Evolutionary conservation across 1,140 invertebrate genomes (phyloP), one percentile per base, ranked within the genome.

Genomic region (Sitodiplosis mosellana): DNA sequence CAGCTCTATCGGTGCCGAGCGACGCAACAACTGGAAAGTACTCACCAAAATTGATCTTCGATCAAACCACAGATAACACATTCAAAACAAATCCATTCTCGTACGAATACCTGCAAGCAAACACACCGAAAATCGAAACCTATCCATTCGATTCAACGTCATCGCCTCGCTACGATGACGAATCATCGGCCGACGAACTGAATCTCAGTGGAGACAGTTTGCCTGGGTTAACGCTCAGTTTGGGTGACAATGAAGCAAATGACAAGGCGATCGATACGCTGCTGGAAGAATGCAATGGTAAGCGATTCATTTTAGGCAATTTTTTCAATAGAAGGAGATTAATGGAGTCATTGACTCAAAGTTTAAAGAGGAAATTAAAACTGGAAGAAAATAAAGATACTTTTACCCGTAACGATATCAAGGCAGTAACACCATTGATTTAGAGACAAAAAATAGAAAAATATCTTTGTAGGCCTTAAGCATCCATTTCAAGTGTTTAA

Each of bases 201-300:
- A 64, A 61, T 54, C 49, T 63, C 4, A 63, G 61, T 14, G 59
- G 57, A 36, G 61, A 64, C 41, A 63, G 61, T 2, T 53, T 64
- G 0, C 61, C 55, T 21, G 61, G 61, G 34, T 60, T 63, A 34
- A 62, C 59, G 49, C 51, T 64, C 17, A 27, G 38, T 27, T 42
- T 64, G 40, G 61, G 59, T 14, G 59, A 63, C 17, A 51, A 56
- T 33, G 56, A 53, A 38, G 36, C 36, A 12, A 53, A 60, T 42
- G 57, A 59, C 20, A 55, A 62, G n/a, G 63, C 63, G 60, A 52
- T 64, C 47, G 61, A 61, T 36, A 64, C 63, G 45, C 63, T 64
- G 12, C 46, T 64, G 50, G 57, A 64, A 33, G 61, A 64, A 47
- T 63, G 59, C 57, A 54, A 51, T 45, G 14, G 36, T n/a, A 38